A percentile compares a stretch with the other conserved stretches of the same genome.
These are phyloP conservation scores for Mermis nigrescens DNA, from an alignment of 2,888 invertebrate genomes.

Conservation along the genomic window DNA sequence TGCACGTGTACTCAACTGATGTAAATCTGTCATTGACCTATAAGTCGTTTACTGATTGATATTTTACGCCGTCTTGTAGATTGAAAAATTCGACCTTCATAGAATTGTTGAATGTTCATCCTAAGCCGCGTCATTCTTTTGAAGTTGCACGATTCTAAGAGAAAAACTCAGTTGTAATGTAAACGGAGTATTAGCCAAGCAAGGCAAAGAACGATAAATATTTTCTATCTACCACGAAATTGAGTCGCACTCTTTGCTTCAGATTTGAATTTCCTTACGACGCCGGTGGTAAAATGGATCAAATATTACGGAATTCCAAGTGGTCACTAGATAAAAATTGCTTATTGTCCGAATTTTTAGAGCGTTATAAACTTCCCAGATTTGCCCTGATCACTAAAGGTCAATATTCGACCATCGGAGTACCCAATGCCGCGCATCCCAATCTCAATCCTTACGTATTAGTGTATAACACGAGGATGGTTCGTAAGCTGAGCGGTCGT, in stretches of 20 bases:
- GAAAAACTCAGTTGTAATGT: too few relatives aligned
- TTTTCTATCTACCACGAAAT: neutral
- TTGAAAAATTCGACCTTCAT: too few relatives aligned
- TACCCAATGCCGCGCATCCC: constrained; percentile 64
- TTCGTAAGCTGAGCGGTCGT: constrained; percentile 47
- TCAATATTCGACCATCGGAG: constrained; percentile 73
- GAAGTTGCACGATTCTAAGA: too few relatives aligned
- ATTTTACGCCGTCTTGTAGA: too few relatives aligned
- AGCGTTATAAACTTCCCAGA: constrained; percentile 56
- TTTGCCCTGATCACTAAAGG: constrained; percentile 80
- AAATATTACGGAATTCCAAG: constrained; percentile 17
- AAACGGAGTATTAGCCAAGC: too few relatives aligned
- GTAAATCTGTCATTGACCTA: too few relatives aligned
- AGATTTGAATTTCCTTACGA: too few relatives aligned
- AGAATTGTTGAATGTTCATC: too few relatives aligned
- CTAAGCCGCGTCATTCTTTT: too few relatives aligned
- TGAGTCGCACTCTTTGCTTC: neutral
- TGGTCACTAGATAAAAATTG: constrained; percentile 28
- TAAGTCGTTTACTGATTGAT: too few relatives aligned
- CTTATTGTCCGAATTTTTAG: constrained; percentile 35
- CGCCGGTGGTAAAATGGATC: too few relatives aligned
- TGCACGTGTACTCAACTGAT: too few relatives aligned
- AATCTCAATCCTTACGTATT: constrained; percentile 66
- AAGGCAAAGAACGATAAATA: neutral
- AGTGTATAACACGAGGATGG: constrained; percentile 48